These are phyloP conservation scores for Cervus canadensis DNA, from an alignment of 2,113 vertebrate species.

Conservation along the genomic window DNA sequence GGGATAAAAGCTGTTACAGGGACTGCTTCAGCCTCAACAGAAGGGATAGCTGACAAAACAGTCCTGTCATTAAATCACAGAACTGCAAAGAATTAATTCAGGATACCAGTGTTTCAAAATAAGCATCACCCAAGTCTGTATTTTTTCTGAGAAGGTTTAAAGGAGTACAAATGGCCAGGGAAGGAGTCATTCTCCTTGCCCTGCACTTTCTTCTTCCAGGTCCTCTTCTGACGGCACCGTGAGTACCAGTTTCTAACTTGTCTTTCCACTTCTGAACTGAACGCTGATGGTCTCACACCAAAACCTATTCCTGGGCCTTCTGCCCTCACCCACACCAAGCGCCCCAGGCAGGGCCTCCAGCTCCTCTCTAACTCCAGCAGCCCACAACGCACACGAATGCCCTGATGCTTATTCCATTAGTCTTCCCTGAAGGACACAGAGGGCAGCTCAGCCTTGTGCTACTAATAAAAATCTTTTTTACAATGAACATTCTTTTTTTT, in stretches of 20 bases:
- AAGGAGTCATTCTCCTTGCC: not conserved
- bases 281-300: not conserved
- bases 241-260: not conserved
- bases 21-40: not conserved
- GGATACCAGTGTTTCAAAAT: not conserved
- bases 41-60: not conserved
- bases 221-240: not conserved
- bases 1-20: not conserved
- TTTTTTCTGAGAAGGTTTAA: not conserved
- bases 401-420: not conserved
- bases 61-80: too few species aligned
- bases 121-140: not conserved
- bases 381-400: not conserved
- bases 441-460: not conserved
- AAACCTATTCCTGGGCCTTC: not conserved
- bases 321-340: not conserved
- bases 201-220: not conserved
- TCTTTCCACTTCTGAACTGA: not conserved
- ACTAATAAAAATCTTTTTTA: not conserved
- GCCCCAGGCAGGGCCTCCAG: not conserved
- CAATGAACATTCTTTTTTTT: not conserved
- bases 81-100: rapidly evolving
- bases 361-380: not conserved
- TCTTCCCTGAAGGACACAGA: not conserved
- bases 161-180: not conserved